Evolutionary conservation across 2,888 invertebrate species (phyloP), one percentile per base, ranked within the genome.

Genomic region (Drosophila percnosoma): DNA sequence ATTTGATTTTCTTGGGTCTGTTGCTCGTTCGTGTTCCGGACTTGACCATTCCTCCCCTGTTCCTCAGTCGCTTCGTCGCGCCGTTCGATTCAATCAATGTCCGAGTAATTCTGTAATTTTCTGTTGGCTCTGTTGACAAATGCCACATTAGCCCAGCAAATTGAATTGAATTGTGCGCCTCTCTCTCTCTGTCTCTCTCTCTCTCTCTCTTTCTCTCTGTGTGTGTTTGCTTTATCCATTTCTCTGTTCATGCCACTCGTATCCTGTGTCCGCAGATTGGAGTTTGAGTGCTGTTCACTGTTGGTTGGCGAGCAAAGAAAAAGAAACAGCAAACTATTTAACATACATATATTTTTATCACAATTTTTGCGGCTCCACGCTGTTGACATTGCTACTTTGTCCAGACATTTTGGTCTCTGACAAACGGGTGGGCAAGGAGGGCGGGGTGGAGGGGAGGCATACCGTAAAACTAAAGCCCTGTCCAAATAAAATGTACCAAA

Each of bases 41-140:
- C 64, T 51, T 60, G 75, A 59, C 51, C 62, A 24, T 15, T 24
- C 24, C 45, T 8, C 45, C 45, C 33, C 33, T 33, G 45, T 24
- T 24, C 24, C 15, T 24, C 24, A 2, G 61, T 71, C 55, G 72
- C 68, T 58, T 59, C 63, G 68, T 65, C 73, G 71, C 59, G 65
- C 74, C 73, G 73, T 73, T 76, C 87, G 89, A 89, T 84, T 89
- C 90, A 85, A 89, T 90, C 89, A 90, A 90, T 90, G 89, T 87
- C 89, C 89, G 76, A 87, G 88, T 89, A 90, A 88, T 90, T 90
- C 87, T 82, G 87, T 88, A 90, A 88, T 90, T 88, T 90, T 82
- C 89, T 80, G 70, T 81, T 76, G 66, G 76, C 72, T 82, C 82
- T 78, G 83, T 86, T 86, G 83, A 84, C 87, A 89, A 90, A 90